Base-by-base conservation (phyloP, 2,797 vertebrate species). In the Fringilla coelebs region DNA sequence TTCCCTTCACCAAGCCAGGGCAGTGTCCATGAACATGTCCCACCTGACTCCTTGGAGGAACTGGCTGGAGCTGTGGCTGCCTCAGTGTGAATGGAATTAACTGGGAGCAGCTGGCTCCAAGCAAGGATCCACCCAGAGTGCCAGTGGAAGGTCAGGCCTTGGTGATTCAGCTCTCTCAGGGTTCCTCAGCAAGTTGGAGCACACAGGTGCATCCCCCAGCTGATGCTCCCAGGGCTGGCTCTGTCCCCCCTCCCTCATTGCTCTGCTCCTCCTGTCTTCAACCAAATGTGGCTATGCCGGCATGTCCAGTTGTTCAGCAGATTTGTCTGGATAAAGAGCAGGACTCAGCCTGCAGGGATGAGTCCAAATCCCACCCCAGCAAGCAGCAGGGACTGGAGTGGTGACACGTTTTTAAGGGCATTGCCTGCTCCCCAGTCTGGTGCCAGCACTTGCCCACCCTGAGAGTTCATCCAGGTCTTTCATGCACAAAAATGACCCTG, bases 281-380 rank as follows among this genome's bases (percentile, higher is more conserved):
- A 0, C 13, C 67, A 74, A 55, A 9, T 2, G 55, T 4, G 32
- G 13, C 17, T 45, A 45, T 76, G 25, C 46, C 62, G 62, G 29
- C 0, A 0, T 11, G 38, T 62, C 32, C 68, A 14, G 40, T 40
- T 21, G 1, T 46, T 70, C 45, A 46, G 66, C 55, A 74, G 32
- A 17, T 68, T 68, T 45, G n/a, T 68, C 70, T 63, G 70, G 51
- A 34, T 66, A 41, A 76, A 84, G 17, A 94, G 21, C 51, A 90
- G 60, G 52, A 61, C 38, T 32, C 52, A 48, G 1, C 10, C 49
- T 11, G 10, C 1, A 1, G 18, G 25, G 1, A 60, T 45, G 60
- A 78, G 29, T 76, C 60, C 81, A 63, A 60, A 63, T 62, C 40
- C 43, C 60, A 60, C 13, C 36, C 52, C 40, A 72, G 31, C 9